Evolutionary conservation across 2,113 vertebrate genomes (phyloP).

Genomic region (Gymnocephalus cernua): DNA sequence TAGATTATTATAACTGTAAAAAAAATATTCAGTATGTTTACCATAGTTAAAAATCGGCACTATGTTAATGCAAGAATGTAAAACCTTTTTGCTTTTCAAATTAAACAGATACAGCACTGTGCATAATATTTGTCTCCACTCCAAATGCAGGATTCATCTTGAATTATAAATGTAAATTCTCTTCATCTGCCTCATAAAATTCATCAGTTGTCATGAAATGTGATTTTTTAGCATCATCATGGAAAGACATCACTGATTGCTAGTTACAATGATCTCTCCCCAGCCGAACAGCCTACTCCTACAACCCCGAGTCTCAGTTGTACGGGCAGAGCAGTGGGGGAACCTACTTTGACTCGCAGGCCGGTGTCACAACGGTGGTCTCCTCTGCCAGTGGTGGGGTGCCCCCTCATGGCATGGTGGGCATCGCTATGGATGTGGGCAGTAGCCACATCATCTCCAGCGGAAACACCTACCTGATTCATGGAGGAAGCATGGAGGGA

Average conservation of each 20-base stretch:
- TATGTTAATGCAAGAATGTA: neutral
- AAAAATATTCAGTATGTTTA: neutral
- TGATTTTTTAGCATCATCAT: neutral
- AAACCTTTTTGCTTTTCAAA: constrained; percentile 8
- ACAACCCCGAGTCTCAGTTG: constrained; percentile 93
- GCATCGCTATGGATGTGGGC: constrained; percentile 95
- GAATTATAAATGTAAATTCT: constrained; percentile 16
- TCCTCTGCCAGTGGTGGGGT: constrained; percentile 90
- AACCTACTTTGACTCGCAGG: constrained; percentile 92
- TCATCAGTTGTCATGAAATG: neutral
- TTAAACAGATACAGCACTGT: neutral
- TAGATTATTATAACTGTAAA: neutral
- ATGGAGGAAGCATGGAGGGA: constrained; percentile 91
- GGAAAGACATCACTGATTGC: neutral
- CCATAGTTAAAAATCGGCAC: neutral
- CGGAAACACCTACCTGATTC: constrained; percentile 95
- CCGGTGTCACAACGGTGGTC: constrained; percentile 92
- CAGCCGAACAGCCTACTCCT: constrained; percentile 93
- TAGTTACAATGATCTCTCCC: constrained; percentile 33
- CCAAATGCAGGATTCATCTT: neutral
- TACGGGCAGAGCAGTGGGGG: constrained; percentile 90
- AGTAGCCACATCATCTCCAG: constrained; percentile 94
- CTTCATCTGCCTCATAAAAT: neutral
- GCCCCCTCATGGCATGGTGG: constrained; percentile 95
- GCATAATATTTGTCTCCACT: constrained; percentile 4